Evolutionary conservation across 2,797 vertebrate genomes (phyloP).

Genomic region (Fistularia tabacaria): DNA sequence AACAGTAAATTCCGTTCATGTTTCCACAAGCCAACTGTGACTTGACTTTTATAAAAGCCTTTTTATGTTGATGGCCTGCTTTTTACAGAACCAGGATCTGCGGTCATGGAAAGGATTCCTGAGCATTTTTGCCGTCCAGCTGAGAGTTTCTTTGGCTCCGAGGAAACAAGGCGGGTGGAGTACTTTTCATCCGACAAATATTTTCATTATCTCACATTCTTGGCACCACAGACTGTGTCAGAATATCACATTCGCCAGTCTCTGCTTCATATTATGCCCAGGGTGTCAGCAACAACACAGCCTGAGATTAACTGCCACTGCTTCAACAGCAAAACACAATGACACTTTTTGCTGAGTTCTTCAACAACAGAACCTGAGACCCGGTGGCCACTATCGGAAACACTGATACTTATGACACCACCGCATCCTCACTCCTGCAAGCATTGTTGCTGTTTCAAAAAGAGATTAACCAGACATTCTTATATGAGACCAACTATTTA

Average conservation of each 20-base stretch:
- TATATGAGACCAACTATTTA: too few species aligned
- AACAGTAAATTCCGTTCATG: conserved; percentile 32
- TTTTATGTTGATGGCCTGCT: conserved; percentile 29
- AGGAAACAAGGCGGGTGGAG: conserved; percentile 44
- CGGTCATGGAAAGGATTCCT: conserved; percentile 40
- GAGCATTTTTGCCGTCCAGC: conserved; percentile 45
- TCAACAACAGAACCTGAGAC: too few species aligned
- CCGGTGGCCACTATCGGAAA: too few species aligned
- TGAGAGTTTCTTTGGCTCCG: conserved; percentile 40
- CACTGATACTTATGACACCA: too few species aligned
- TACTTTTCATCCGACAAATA: conserved; percentile 61
- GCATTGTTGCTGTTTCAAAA: too few species aligned
- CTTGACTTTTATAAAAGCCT: conserved; percentile 27
- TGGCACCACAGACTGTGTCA: conserved; percentile 42
- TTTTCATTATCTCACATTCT: conserved; percentile 70
- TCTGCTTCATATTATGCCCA: conserved; percentile 61
- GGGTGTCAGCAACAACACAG: conserved; percentile 50
- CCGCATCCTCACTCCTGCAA: too few species aligned
- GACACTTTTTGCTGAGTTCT: too few species aligned
- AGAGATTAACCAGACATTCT: too few species aligned
- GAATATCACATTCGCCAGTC: conserved; percentile 36
- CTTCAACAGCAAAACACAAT: not conserved
- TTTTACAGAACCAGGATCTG: conserved; percentile 28
- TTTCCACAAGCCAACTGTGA: conserved; percentile 11
- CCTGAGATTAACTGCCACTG: conserved; percentile 4